These are phyloP conservation scores for Yasuhikotakia modesta DNA, from an alignment of 2,797 vertebrate species.

Conservation along the genomic window DNA sequence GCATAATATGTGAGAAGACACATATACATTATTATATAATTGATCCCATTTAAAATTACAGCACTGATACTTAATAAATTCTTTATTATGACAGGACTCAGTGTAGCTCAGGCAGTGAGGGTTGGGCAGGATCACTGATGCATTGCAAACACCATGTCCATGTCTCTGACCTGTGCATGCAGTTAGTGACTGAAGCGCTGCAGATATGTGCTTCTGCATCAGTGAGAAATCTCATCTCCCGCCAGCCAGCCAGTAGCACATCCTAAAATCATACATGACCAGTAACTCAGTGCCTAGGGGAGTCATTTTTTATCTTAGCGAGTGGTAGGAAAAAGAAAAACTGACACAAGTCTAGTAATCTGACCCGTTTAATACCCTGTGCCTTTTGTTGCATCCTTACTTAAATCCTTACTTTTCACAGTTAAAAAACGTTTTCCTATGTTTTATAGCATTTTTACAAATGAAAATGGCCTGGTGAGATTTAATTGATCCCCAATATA, in stretches of 20 bases:
- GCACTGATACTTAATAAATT: conserved; percentile 65
- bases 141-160: conserved; percentile 37
- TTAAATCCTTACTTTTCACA: no score
- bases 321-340: conserved; percentile 8
- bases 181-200: neutral
- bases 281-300: conserved; percentile 20
- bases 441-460: no score
- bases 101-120: conserved; percentile 49
- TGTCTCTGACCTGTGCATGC: conserved; percentile 29
- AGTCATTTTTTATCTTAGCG: conserved; percentile 1
- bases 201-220: conserved; percentile 37
- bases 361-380: conserved; percentile 4
- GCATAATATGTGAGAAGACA: neutral
- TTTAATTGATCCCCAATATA: no score
- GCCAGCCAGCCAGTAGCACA: conserved; percentile 2
- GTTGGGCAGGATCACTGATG: conserved; percentile 24
- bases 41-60: conserved; percentile 71
- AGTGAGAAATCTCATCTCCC: conserved; percentile 30
- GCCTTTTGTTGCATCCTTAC: conserved; percentile 27
- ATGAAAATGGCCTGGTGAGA: no score
- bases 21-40: conserved; percentile 58
- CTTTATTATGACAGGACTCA: conserved; percentile 47
- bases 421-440: no score
- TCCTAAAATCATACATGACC: conserved; percentile 10
- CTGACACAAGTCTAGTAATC: conserved; percentile 1